Evolutionary conservation across 2,888 invertebrate species (phyloP).

Genomic region (Erebia ligea): DNA sequence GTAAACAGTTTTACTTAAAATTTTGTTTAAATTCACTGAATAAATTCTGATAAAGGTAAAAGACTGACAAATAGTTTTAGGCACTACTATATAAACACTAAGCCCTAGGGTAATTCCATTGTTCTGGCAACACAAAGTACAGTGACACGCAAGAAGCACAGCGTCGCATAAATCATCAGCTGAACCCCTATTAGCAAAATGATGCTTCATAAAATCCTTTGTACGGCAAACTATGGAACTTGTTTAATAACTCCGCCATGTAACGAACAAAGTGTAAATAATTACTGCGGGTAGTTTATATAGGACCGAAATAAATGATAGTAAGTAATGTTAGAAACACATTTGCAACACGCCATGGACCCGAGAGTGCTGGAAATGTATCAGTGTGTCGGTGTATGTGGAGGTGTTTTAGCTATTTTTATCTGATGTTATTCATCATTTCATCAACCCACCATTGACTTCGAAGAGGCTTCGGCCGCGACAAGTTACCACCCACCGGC

Average conservation of each 20-base stretch:
- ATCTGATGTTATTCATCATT: too few species aligned
- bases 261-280: conserved; percentile 11
- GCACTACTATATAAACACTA: conserved; percentile 7
- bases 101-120: conserved; percentile 6
- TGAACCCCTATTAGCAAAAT: conserved; percentile 19
- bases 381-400: too few species aligned
- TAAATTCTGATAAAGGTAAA: not conserved
- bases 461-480: too few species aligned
- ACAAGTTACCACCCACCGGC: too few species aligned
- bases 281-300: conserved; percentile 1
- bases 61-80: conserved; percentile 4
- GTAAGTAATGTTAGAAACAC: not conserved
- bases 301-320: not conserved
- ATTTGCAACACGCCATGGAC: not conserved
- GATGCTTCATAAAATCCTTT: conserved; percentile 23
- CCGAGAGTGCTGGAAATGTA: not conserved
- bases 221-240: conserved; percentile 17
- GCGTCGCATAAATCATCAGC: conserved; percentile 19
- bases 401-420: too few species aligned
- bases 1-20: not conserved
- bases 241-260: not conserved
- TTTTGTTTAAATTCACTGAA: not conserved
- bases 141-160: conserved; percentile 14
- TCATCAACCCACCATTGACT: too few species aligned
- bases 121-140: conserved; percentile 4